Percentiles rank a stretch among this genome's conserved stretches.
Conservation (phyloP, 1,140 invertebrate genomes). For the Orchestia grillus region DNA sequence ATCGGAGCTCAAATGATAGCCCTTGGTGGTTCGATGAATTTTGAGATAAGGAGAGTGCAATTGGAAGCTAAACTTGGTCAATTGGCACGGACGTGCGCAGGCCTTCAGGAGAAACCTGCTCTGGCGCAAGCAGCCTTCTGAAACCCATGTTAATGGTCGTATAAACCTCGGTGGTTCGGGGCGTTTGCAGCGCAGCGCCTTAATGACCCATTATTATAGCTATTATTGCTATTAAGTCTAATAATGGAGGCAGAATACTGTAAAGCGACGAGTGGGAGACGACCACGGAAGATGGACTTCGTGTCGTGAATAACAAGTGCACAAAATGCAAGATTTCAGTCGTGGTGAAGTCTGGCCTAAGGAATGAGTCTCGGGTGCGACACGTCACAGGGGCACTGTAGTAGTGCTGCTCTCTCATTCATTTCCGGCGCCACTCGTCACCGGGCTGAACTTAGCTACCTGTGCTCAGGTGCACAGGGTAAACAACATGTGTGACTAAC, state of each 20-base stretch:
- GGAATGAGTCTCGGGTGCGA: background rate
- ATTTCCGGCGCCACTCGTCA: background rate
- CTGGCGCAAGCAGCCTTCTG: constrained; percentile 3
- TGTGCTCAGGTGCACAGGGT: background rate
- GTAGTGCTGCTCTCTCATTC: background rate
- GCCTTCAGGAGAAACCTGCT: background rate
- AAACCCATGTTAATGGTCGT: background rate
- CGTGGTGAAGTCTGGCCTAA: background rate
- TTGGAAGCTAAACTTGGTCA: constrained; percentile 15
- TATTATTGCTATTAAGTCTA: constrained; percentile 39
- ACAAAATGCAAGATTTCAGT: background rate
- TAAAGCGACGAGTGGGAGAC: constrained; percentile 2
- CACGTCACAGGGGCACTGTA: background rate
- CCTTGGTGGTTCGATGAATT: background rate
- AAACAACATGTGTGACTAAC: no score
- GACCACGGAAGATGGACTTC: constrained; percentile 5
- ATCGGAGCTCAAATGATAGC: background rate
- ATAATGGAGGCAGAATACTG: constrained; percentile 49
- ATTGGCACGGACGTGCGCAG: background rate
- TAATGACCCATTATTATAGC: constrained; percentile 45
- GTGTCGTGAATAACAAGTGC: background rate
- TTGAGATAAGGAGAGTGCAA: background rate
- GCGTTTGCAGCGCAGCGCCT: constrained; percentile 19
- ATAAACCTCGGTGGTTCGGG: background rate
- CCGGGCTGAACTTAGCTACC: background rate